Evolutionary conservation across 2,113 vertebrate genomes (phyloP), one percentile per base, ranked within the genome.

Genomic region (Hoplias malabaricus): DNA sequence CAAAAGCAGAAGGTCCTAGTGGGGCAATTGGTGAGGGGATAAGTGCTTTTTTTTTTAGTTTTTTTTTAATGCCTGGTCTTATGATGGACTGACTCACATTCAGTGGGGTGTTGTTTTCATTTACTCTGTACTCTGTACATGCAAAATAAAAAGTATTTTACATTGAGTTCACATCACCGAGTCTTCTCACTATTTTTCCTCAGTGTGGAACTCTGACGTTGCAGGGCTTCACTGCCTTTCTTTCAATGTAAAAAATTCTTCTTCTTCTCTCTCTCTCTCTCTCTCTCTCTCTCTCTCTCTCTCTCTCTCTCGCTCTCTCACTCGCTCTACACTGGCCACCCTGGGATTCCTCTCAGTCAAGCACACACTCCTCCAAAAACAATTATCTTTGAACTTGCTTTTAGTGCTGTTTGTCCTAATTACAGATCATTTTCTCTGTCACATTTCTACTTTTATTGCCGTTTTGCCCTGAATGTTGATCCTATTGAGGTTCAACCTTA

Each of bases 321-420:
- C 80, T 48, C 54, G 16, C 78, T 79, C 62, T 70, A 84, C 83
- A 82, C 85, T 62, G 78, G 86, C 88, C 84, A 88, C 87, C 84
- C 90, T 83, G 85, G 86, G 88, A 82, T 85, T 88, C 83, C 87
- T 85, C 87, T 89, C 73, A 89, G 81, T 80, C 88, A 86, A 85
- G 90, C 73, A 88, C 88, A 84, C 90, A 82, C 7, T 54, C 63
- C 67, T 86, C 86, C 85, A 69, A 83, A 77, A 83, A 79, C 73
- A 87, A 87, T 88, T 87, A 84, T 87, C 82, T 87, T 84, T 87
- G 80, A 87, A 87, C 83, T 84, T 84, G 79, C 83, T 86, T 82
- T 85, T 87, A 80, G 77, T 81, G 79, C 81, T 82, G 81, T 88
- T 87, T 87, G 88, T 89, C 85, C 84, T 85, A 86, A 90, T 90